Conservation (phyloP, 2,113 vertebrate genomes). For the Vicugna pacos region DNA sequence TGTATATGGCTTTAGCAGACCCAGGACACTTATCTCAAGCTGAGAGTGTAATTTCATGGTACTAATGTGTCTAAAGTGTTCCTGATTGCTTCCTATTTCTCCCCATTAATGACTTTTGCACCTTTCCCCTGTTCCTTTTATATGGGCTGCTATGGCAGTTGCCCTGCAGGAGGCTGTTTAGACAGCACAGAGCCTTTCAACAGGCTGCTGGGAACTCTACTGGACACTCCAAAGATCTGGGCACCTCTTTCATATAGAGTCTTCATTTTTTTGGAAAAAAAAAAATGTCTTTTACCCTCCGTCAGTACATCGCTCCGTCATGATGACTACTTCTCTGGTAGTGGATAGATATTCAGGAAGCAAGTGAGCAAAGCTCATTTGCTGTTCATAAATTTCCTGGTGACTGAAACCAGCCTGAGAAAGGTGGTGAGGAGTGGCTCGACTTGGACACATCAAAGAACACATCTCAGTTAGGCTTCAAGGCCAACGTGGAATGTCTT, state of each 20-base stretch:
- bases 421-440: background rate
- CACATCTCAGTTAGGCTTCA: background rate
- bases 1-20: conserved; percentile 86
- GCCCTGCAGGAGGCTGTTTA: conserved; percentile 78
- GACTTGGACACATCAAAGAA: background rate
- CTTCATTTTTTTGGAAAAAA: conserved; percentile 43
- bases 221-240: conserved; percentile 72
- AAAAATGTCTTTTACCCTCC: background rate
- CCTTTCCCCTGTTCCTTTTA: conserved; percentile 85
- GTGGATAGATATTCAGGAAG: fast-evolving
- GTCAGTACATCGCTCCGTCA: conserved; percentile 14
- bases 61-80: conserved; percentile 88
- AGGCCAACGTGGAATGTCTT: background rate
- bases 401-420: conserved; percentile 48
- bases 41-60: conserved; percentile 88
- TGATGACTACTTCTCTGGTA: background rate
- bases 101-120: conserved; percentile 90
- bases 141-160: conserved; percentile 78
- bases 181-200: conserved; percentile 77
- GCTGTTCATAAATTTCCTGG: conserved; percentile 34
- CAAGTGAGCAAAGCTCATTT: conserved; percentile 39
- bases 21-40: conserved; percentile 84
- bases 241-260: conserved; percentile 69
- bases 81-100: conserved; percentile 90
- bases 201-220: conserved; percentile 56